A percentile compares a stretch with the other conserved stretches of the same genome.
Conservation (phyloP, 2,113 vertebrate species). For the Elephantulus edwardii region DNA sequence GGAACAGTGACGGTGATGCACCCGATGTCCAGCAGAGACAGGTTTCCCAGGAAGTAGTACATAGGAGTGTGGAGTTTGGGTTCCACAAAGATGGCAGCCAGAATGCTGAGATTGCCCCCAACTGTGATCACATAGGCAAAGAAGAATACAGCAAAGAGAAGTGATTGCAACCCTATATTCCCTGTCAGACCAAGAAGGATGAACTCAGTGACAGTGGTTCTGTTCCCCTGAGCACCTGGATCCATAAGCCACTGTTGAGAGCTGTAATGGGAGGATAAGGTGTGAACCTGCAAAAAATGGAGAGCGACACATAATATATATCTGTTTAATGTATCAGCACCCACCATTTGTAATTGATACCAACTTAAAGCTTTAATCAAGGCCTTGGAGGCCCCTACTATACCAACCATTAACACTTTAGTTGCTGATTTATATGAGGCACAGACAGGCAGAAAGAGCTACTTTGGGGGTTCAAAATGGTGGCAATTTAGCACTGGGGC, state of each 20-base stretch:
- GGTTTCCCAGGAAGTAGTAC: constrained; percentile 54
- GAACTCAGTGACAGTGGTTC: constrained; percentile 34
- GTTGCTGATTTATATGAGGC: background rate
- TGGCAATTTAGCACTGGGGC: background rate
- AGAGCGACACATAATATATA: background rate
- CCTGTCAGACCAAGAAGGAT: constrained; percentile 30
- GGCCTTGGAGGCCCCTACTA: background rate
- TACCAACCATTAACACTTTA: background rate
- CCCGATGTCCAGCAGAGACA: constrained; percentile 35
- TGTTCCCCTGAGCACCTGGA: background rate
- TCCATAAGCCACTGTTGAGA: constrained; percentile 10
- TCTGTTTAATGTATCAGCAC: background rate
- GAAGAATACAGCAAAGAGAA: constrained; percentile 8
- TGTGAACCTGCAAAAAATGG: background rate
- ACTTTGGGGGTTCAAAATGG: background rate
- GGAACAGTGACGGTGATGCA: constrained; percentile 3
- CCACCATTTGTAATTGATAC: background rate
- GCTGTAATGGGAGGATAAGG: background rate
- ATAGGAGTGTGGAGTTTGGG: constrained; percentile 20
- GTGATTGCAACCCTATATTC: background rate
- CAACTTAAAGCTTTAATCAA: background rate
- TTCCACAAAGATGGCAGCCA: constrained; percentile 27
- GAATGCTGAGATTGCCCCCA: constrained; percentile 15
- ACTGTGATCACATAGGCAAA: constrained; percentile 16
- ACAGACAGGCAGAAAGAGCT: background rate